Evolutionary conservation across 2,797 vertebrate genomes (phyloP).

Genomic region (Protonibea diacanthus): DNA sequence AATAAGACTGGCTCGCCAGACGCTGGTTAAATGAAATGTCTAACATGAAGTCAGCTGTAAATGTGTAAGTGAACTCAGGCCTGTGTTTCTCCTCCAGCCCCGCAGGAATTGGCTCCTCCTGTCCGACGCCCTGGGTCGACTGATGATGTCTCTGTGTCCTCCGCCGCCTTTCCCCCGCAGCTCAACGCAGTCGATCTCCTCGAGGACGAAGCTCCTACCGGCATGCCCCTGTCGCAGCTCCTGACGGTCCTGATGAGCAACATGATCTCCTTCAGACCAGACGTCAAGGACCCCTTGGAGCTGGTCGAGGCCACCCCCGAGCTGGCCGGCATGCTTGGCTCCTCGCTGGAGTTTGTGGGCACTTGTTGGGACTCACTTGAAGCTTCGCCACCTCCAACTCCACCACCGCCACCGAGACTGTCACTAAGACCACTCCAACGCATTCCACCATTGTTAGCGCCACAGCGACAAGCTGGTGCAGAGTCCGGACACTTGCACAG

Average conservation of each 20-base stretch:
- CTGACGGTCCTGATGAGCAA: constrained; percentile 89
- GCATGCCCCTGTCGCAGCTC: constrained; percentile 93
- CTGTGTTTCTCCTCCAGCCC: constrained; percentile 77
- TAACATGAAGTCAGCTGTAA: no score
- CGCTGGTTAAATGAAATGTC: no score
- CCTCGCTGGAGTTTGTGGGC: constrained; percentile 91
- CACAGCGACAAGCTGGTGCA: neutral
- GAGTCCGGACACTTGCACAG: neutral
- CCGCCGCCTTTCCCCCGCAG: constrained; percentile 89
- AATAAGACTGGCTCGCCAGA: neutral
- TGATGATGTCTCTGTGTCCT: constrained; percentile 93
- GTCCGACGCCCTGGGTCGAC: constrained; percentile 89
- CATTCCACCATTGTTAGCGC: neutral
- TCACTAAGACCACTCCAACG: neutral
- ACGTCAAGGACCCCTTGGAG: constrained; percentile 91
- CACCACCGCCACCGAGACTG: neutral
- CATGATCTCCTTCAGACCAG: constrained; percentile 88
- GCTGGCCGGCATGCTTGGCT: constrained; percentile 92
- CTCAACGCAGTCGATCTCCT: constrained; percentile 90
- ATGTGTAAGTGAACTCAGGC: neutral
- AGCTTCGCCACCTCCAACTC: constrained; percentile 37
- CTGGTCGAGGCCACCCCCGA: constrained; percentile 93
- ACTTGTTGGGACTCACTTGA: constrained; percentile 74
- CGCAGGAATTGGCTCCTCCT: constrained; percentile 95
- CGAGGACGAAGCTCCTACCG: constrained; percentile 92